Percentiles rank a stretch among this genome's conserved stretches.
These are phyloP conservation scores for Rynchops niger DNA, from an alignment of 2,113 vertebrate species.

Conservation along the genomic window DNA sequence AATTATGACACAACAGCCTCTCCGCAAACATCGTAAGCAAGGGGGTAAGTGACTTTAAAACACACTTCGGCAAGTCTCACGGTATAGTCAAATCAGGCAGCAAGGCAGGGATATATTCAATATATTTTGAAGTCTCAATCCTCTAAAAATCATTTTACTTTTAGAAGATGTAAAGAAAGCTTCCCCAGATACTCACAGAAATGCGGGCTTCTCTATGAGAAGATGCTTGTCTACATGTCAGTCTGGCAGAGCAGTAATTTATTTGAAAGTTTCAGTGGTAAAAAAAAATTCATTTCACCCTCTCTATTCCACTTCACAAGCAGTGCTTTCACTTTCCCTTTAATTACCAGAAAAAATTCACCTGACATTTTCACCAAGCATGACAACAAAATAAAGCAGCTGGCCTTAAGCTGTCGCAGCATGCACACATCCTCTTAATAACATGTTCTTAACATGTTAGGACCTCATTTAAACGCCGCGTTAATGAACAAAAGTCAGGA, in stretches of 20 bases:
- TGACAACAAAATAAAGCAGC: background rate
- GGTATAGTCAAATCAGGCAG: background rate
- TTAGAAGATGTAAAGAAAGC: background rate
- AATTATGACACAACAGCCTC: background rate
- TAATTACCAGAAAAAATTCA: conserved; percentile 1
- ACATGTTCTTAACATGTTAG: background rate
- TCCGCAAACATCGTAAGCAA: background rate
- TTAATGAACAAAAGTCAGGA: background rate
- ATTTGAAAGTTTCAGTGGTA: background rate
- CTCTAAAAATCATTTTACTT: background rate
- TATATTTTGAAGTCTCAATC: background rate
- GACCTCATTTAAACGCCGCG: background rate
- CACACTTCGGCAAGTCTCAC: background rate
- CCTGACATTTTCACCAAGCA: background rate
- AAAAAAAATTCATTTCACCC: background rate
- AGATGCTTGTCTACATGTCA: background rate
- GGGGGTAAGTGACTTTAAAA: background rate
- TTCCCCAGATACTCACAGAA: background rate
- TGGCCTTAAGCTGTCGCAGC: background rate
- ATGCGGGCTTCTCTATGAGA: background rate
- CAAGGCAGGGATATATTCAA: background rate
- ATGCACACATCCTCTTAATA: background rate
- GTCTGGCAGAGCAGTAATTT: background rate
- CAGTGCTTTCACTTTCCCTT: background rate
- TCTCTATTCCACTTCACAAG: background rate